phyloP scores from a whole-genome alignment of 2,797 vertebrate species.

The Morus bassanus region DNA sequence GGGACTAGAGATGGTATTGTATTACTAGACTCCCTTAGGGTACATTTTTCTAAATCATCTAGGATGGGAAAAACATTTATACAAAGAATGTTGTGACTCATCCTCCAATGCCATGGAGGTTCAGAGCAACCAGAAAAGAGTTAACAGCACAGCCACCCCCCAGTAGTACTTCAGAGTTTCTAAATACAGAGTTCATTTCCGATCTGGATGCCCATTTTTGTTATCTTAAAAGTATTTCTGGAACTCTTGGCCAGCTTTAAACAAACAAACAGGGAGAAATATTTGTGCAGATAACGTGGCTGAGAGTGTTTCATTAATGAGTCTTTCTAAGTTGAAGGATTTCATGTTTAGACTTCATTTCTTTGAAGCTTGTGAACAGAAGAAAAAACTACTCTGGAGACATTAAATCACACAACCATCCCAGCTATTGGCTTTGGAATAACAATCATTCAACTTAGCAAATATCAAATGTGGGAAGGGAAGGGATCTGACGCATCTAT shows the following conservation, averaged over 20 bases:
- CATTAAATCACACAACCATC: conserved; percentile 12
- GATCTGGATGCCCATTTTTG: conserved; percentile 36
- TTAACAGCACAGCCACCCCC: neutral
- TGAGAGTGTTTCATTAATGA: neutral
- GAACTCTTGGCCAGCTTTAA: conserved; percentile 43
- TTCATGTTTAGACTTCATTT: neutral
- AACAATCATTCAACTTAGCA: conserved; percentile 26
- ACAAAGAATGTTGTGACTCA: conserved; percentile 12
- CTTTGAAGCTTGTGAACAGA: conserved; percentile 20
- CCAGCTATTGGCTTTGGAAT: conserved; percentile 21
- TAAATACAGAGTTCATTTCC: conserved; percentile 48
- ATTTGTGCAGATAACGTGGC: conserved; percentile 28
- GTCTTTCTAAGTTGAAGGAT: conserved; percentile 2
- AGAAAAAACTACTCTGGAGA: neutral
- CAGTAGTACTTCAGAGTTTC: neutral
- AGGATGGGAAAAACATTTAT: neutral
- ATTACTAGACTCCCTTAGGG: neutral
- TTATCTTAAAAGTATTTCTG: conserved; percentile 66
- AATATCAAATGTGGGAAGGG: conserved; percentile 58
- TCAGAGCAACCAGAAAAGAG: conserved; percentile 10
- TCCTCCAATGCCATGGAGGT: neutral
- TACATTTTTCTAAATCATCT: neutral
- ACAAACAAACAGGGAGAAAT: conserved; percentile 59
- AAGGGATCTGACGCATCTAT: conserved; percentile 41
- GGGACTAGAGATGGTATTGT: neutral